Evolutionary conservation across 2,888 invertebrate genomes (phyloP), one percentile per base, ranked within the genome.

Genomic region (Phoenoteleia sp.): DNA sequence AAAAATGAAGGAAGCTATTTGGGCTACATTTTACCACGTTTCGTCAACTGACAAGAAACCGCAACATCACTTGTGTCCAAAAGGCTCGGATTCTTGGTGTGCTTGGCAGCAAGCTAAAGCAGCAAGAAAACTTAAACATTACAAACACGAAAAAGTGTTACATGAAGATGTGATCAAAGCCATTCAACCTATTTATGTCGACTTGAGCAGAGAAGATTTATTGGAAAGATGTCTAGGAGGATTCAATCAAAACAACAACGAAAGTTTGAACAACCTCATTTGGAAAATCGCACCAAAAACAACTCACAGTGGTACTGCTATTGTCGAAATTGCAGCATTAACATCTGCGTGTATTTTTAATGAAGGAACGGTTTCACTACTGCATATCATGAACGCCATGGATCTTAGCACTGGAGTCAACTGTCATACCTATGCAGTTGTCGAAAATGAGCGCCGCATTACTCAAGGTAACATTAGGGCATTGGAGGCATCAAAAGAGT

Each of bases 1-100:
- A 67, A 25, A 39, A n/a, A 67, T 67, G 67, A 33, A 36, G 15
- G 19, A 67, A 23, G 49, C 52, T 0, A n/a, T 52, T 4, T 52
- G 36, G 67, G 23, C 49, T 15, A 69, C 39, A 9, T 69, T 25
- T 11, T 66, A 67, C 45, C 87, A 88, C 58, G 76, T 83, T 36
- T 45, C 69, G 27, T 85, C 82, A 1, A 82, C 81, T 2, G 74
- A 86, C n/a, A 74, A 84, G 6, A 72, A 84, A 11, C 86, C 85
- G 2, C 80, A 85, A 23, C 54, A 69, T 49, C 86, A 88, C 33
- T 27, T 81, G 0, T 69, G 86, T 45, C 88, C 84, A 9, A 13
- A 17, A n/a, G 87, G 85, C 19, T 62, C 21, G 2, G 60, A 86
- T n/a, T 84, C 77, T 0, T 88, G 87, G 86, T 87, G 86, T 49